Conservation (phyloP, 2,888 invertebrate genomes). For the Drosophila austrosaltans region DNA sequence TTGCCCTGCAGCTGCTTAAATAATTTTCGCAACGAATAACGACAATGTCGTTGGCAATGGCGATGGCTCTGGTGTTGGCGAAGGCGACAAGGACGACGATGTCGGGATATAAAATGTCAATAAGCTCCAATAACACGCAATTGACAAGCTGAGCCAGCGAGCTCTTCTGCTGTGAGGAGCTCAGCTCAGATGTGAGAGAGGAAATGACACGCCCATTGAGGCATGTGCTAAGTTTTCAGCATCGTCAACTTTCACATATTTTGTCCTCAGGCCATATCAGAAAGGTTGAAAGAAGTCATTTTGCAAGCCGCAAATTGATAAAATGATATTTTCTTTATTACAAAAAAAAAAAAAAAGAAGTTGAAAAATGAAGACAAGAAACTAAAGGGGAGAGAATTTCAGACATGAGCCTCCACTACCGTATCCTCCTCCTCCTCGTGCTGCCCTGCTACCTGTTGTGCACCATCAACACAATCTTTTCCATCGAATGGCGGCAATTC, state of each 20-base stretch:
- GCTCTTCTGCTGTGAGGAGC: slow-evolving; percentile 24
- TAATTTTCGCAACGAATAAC: slow-evolving; percentile 50
- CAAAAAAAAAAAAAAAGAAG: slow-evolving; percentile 20
- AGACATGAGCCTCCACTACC: slow-evolving; percentile 25
- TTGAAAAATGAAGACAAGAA: not conserved
- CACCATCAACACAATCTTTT: slow-evolving; percentile 16
- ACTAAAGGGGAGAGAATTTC: not conserved
- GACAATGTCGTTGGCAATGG: slow-evolving; percentile 23
- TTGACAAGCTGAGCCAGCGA: slow-evolving; percentile 69
- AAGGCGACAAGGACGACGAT: slow-evolving; percentile 32
- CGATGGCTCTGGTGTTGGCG: not conserved
- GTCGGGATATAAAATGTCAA: slow-evolving; percentile 76
- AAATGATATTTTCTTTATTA: slow-evolving; percentile 42
- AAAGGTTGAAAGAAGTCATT: slow-evolving; percentile 62
- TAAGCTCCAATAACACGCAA: slow-evolving; percentile 75
- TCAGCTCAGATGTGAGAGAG: slow-evolving; percentile 46
- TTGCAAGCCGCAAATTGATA: slow-evolving; percentile 64
- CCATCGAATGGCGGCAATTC: slow-evolving; percentile 48
- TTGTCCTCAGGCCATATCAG: slow-evolving; percentile 44
- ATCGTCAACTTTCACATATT: slow-evolving; percentile 38
- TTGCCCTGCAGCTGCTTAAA: slow-evolving; percentile 54
- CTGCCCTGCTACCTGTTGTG: not conserved
- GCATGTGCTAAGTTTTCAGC: slow-evolving; percentile 58
- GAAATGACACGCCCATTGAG: slow-evolving; percentile 48
- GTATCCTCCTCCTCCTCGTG: not conserved